Percentiles rank a stretch among this genome's conserved stretches.
These are phyloP conservation scores for Emys orbicularis DNA, from an alignment of 2,797 vertebrate species.

Conservation along the genomic window DNA sequence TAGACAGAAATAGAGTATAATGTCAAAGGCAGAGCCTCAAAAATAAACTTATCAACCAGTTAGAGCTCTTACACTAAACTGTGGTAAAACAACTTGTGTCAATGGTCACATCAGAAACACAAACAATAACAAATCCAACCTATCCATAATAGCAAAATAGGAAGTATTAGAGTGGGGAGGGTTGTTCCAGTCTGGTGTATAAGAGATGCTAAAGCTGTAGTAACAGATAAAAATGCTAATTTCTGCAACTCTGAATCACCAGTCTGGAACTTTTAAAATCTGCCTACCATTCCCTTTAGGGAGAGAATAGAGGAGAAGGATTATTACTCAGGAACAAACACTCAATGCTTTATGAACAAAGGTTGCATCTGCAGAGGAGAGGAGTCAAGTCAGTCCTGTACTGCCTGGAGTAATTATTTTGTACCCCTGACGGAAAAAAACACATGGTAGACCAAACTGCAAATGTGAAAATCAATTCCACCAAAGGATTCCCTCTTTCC, in stretches of 20 bases:
- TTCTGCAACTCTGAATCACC: background rate
- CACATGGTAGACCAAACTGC: background rate
- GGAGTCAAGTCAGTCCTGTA: slow-evolving; percentile 3
- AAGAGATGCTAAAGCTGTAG: background rate
- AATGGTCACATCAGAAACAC: no score
- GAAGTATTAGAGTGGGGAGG: background rate
- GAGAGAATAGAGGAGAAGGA: fast-evolving
- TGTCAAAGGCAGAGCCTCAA: no score
- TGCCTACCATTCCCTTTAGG: background rate
- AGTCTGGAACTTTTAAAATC: background rate
- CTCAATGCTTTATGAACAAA: background rate
- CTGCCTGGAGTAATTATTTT: background rate
- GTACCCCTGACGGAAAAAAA: background rate
- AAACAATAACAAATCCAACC: no score
- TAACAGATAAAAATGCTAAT: background rate
- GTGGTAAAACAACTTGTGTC: no score
- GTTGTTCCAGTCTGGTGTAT: background rate
- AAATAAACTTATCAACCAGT: no score
- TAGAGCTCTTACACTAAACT: no score
- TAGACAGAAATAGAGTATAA: no score
- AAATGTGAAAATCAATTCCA: slow-evolving; percentile 20
- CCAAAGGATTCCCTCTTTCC: background rate
- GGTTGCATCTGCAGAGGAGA: background rate
- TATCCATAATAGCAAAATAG: no score
- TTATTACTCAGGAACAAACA: background rate